phyloP scores from a whole-genome alignment of 2,797 vertebrate species.

The Schizothorax lantsangensis region DNA sequence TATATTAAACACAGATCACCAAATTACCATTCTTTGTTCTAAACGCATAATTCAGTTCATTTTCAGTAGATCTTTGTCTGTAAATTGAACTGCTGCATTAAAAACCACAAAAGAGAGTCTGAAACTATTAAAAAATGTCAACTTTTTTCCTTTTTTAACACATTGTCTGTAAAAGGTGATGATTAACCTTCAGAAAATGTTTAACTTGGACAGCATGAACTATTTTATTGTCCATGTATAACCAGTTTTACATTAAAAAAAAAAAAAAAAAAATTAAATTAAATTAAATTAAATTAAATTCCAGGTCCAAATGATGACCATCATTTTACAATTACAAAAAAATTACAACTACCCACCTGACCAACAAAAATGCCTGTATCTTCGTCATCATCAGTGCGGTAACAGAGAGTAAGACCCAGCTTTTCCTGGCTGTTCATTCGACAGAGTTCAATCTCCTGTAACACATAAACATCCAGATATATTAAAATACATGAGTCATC shows the following conservation, averaged over 20 bases:
- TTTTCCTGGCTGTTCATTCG: slow-evolving; percentile 91
- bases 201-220: background rate
- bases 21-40: background rate
- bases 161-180: background rate
- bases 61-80: slow-evolving; percentile 15
- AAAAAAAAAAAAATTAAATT: background rate
- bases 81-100: background rate
- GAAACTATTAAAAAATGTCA: background rate
- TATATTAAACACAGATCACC: background rate
- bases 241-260: background rate
- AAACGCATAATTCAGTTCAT: background rate
- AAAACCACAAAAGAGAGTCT: background rate
- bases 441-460: slow-evolving; percentile 91
- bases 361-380: slow-evolving; percentile 93
- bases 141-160: background rate
- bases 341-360: slow-evolving; percentile 77
- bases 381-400: slow-evolving; percentile 94
- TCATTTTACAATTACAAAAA: background rate
- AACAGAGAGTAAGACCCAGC: slow-evolving; percentile 93
- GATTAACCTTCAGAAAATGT: background rate
- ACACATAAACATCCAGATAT: slow-evolving; percentile 42
- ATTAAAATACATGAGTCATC: background rate
- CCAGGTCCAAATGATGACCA: background rate
- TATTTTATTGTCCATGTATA: background rate
- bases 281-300: background rate